Evolutionary conservation across 2,888 invertebrate species (phyloP), one percentile per base, ranked within the genome.

Genomic region (Drosophila cognata): DNA sequence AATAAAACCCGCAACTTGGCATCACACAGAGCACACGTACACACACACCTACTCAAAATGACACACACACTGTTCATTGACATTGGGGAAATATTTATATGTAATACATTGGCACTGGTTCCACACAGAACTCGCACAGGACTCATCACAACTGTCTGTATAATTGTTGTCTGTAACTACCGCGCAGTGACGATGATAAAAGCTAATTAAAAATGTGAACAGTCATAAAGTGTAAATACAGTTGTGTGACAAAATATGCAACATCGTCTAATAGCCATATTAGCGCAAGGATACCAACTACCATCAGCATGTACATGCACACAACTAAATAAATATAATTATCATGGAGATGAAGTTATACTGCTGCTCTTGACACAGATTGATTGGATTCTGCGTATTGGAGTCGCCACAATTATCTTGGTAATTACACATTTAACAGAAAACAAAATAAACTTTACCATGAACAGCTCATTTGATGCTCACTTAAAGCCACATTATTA

Each of bases 181-280:
- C 3, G n/a, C 1, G 7, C 16, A 55, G 33, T 51, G 55, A 51
- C 55, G 38, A 61, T 55, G 29, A 35, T 13, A 18, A 43, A 59
- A 58, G 43, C 29, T 74, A 60, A 74, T 70, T 70, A 70, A 59
- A 62, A 60, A 41, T 28, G 16, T 8, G 18, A 28, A 29, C 21
- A 36, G 13, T 7, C 5, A n/a, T 28, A 13, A 25, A 6, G 7
- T 8, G 11, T 16, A 8, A 57, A 53, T 31, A 29, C 8, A 33
- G 25, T 28, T 52, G 13, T 48, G 10, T 25, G 48, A 28, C 35
- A 50, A 35, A 61, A 57, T n/a, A 31, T 59, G 58, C 28, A 53
- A 29, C 60, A 57, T 11, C 11, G 7, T 35, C 33, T 35, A 56
- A 51, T 55, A 77, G 46, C 28, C 38, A 4, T 43, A 58, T 71